Conservation (phyloP, 2,797 vertebrate species). For the Tadarida brasiliensis region DNA sequence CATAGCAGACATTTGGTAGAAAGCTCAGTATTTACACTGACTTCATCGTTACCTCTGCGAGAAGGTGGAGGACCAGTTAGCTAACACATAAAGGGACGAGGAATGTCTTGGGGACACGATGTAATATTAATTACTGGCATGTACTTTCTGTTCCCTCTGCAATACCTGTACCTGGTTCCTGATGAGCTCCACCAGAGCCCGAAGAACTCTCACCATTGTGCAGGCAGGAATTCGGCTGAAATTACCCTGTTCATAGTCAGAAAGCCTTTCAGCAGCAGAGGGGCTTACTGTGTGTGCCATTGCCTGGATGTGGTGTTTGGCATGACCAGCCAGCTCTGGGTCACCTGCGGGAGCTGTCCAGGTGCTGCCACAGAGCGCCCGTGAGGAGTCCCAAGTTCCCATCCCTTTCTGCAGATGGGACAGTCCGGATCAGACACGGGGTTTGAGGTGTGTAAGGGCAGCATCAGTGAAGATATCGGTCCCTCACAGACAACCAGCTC, state of each 20-base stretch:
- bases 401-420: background rate
- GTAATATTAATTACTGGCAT: slow-evolving; percentile 50
- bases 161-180: background rate
- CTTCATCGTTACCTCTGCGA: slow-evolving; percentile 58
- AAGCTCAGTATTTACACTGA: slow-evolving; percentile 26
- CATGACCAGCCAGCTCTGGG: background rate
- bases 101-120: background rate
- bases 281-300: background rate
- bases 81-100: slow-evolving; percentile 47
- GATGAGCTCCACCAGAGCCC: background rate
- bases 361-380: background rate
- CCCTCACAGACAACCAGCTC: background rate
- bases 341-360: background rate
- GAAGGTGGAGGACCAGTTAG: background rate
- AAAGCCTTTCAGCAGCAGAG: background rate
- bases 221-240: background rate
- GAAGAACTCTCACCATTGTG: background rate
- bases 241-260: background rate
- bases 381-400: background rate
- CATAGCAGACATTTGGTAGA: slow-evolving; percentile 43
- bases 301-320: background rate
- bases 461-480: background rate
- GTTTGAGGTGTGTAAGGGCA: background rate
- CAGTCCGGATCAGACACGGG: background rate
- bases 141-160: slow-evolving; percentile 53